Base-by-base conservation (phyloP, 2,113 vertebrate species). In the Ceyx cyanopectus region DNA sequence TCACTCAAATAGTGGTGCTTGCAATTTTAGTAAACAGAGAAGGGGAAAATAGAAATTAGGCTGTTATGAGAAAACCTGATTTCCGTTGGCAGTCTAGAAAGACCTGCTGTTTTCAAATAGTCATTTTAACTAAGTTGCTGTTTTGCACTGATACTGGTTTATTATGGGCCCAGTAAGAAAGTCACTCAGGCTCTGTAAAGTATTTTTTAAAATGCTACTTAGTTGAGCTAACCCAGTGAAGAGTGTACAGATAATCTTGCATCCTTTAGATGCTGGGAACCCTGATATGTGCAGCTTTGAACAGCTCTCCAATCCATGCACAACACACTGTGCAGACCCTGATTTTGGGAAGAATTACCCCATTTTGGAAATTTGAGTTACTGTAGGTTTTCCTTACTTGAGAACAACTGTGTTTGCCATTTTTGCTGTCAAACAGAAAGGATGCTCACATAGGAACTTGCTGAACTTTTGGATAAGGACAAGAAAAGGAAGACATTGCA, bases 241-340 rank as follows among this genome's bases (percentile, higher is more conserved):
- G 48, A 84, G 50, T 67, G 6, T 53, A 53, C 3, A 63, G 30
- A 16, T 63, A 62, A 41, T 26, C 29, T 81, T 41, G 20, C 6
- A 34, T 24, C 18, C 6, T 94, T 67, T 60, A 65, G 12, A 18
- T 27, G 3, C 34, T 76, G n/a, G 51, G 50, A 67, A 16, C 27
- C 13, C 14, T 19, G 13, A 32, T 13, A 13, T 81, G 8, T 50
- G 40, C 11, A 43, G 8, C 17, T 67, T 67, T 78, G 17, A 89
- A 75, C 5, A 43, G 34, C 14, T 14, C 5, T 60, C 37, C 1
- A 2, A 51, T 20, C 21, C n/a, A 23, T 0, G 0, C 0, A 3
- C 27, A 63, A 60, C n/a, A 63, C 27, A n/a, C 9, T 3, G 0
- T 32, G 30, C 9, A 65, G 22, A 40, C 30, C 58, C 23, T 3